Conservation (phyloP, 2,797 vertebrate genomes). For the Yasuhikotakia modesta region DNA sequence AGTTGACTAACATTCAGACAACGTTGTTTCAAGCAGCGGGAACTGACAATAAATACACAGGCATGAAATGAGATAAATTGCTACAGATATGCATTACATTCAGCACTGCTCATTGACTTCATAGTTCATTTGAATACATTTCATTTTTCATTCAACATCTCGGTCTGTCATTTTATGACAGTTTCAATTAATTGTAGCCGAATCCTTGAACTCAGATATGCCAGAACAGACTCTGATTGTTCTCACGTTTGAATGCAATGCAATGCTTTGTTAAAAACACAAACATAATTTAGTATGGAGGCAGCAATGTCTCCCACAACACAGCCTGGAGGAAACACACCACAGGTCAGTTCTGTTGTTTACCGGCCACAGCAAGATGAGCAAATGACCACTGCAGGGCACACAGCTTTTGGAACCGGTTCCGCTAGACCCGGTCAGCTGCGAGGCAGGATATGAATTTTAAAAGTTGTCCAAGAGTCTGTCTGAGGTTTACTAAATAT, state of each 20-base stretch:
- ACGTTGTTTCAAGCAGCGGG: background rate
- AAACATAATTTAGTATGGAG: constrained; percentile 18
- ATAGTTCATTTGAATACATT: background rate
- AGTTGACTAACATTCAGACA: constrained; percentile 10
- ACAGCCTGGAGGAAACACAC: constrained; percentile 14
- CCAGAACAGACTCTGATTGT: background rate
- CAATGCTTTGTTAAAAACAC: background rate
- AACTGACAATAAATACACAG: background rate
- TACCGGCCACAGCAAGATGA: background rate
- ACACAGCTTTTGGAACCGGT: background rate
- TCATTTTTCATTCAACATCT: background rate
- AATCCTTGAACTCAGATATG: background rate
- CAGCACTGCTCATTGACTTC: background rate
- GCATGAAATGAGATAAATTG: constrained; percentile 2
- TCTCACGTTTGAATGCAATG: background rate
- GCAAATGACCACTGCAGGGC: constrained; percentile 18
- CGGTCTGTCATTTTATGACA: background rate
- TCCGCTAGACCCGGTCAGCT: constrained; percentile 11
- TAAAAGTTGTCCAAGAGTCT: constrained; percentile 1
- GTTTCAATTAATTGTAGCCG: background rate
- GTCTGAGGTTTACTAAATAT: constrained; percentile 6
- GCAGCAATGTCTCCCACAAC: background rate
- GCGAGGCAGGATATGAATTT: constrained; percentile 17
- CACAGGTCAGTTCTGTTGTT: constrained; percentile 11
- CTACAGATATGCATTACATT: background rate